Conservation (phyloP, 1,140 invertebrate genomes). For the Macrobrachium nipponense region DNA sequence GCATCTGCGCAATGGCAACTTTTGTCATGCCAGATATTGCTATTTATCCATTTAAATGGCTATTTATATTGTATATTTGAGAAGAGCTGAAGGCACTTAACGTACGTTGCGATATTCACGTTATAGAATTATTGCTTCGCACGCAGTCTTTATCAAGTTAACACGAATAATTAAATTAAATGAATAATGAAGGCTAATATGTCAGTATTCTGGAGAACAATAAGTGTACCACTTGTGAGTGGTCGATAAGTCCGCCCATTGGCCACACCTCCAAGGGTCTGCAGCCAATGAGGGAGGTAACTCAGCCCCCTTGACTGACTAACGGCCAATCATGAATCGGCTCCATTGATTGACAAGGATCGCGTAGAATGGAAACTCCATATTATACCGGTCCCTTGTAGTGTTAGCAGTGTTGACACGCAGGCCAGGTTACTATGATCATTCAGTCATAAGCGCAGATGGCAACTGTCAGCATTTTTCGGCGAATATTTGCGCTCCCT, state of each 20-base stretch:
- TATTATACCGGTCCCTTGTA: conserved; percentile 45
- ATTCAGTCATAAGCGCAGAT: conserved; percentile 31
- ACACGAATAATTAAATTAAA: neutral
- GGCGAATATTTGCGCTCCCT: conserved; percentile 51
- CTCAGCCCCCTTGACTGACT: conserved; percentile 39
- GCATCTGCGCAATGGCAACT: conserved; percentile 50
- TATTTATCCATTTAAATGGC: neutral
- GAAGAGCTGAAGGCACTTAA: too few species aligned
- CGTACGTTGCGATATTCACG: too few species aligned
- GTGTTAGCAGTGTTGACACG: conserved; percentile 45
- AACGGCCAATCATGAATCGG: conserved; percentile 54
- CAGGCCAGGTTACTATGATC: conserved; percentile 22
- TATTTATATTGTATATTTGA: neutral
- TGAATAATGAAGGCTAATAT: neutral
- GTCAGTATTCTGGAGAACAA: conserved; percentile 14
- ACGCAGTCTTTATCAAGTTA: neutral
- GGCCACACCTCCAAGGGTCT: conserved; percentile 32
- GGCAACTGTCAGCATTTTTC: conserved; percentile 33
- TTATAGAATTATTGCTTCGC: too few species aligned
- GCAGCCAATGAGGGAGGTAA: conserved; percentile 49
- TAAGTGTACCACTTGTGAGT: conserved; percentile 57
- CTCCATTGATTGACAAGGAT: conserved; percentile 59
- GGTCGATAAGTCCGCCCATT: conserved; percentile 55
- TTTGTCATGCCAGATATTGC: conserved; percentile 21
- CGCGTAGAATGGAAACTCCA: conserved; percentile 55